phyloP scores from a whole-genome alignment of 2,888 invertebrate genomes.

The Hecatera dysodea region DNA sequence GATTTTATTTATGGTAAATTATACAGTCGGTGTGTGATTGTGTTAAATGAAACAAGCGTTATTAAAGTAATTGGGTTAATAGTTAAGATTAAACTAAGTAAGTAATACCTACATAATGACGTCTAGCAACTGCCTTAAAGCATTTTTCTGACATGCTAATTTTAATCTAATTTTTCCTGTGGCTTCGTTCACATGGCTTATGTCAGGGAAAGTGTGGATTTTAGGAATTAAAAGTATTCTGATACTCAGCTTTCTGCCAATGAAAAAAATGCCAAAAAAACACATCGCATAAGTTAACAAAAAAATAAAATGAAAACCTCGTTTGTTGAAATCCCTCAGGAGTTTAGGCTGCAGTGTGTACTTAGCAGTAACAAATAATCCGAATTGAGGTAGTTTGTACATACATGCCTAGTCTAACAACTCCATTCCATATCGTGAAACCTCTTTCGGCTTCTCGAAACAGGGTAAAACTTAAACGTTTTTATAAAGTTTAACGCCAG shows the following conservation, averaged over 20 bases:
- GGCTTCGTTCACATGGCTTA: not conserved
- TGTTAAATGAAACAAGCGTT: not conserved
- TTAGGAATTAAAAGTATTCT: not conserved
- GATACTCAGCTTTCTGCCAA: too few species aligned
- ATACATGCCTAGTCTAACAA: too few species aligned
- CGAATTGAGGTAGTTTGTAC: too few species aligned
- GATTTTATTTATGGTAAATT: slow-evolving; percentile 8
- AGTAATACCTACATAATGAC: not conserved
- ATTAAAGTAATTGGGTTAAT: not conserved
- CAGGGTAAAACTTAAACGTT: slow-evolving; percentile 9
- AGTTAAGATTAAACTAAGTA: not conserved
- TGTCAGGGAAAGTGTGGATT: not conserved
- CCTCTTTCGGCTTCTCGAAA: not conserved
- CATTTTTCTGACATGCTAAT: not conserved
- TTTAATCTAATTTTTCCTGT: not conserved
- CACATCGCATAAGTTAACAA: too few species aligned
- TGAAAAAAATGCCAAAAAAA: too few species aligned
- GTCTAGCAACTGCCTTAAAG: not conserved
- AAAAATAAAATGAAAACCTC: too few species aligned
- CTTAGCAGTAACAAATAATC: too few species aligned
- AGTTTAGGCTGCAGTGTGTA: too few species aligned
- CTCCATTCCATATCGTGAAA: not conserved
- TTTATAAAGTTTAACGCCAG: slow-evolving; percentile 29
- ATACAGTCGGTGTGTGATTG: not conserved
- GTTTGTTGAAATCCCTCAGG: too few species aligned